These are phyloP conservation scores for Acrossocheilus wenchowensis DNA, from an alignment of 2,797 vertebrate species.

Conservation along the genomic window DNA sequence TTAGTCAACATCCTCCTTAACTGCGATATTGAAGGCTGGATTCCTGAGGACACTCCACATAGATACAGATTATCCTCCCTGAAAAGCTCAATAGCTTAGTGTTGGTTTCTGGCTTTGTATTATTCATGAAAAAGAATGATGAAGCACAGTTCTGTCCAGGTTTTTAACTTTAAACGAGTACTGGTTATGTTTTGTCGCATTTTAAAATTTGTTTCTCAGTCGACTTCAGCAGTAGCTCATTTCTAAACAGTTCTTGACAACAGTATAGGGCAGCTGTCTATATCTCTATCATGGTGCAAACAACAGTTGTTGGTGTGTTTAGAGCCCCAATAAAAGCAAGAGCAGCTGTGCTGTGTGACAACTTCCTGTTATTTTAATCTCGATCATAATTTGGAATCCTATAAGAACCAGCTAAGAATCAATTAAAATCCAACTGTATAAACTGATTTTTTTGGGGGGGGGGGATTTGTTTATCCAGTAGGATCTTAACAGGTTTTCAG, in stretches of 20 bases:
- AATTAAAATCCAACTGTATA: neutral
- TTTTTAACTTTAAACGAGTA: neutral
- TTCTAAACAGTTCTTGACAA: constrained; percentile 22
- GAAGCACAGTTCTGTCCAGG: neutral
- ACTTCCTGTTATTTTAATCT: constrained; percentile 41
- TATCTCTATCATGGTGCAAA: constrained; percentile 48
- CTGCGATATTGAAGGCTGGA: constrained; percentile 21
- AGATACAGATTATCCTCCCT: constrained; percentile 1
- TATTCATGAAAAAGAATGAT: neutral
- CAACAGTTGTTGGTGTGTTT: constrained; percentile 56
- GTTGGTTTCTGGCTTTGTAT: neutral
- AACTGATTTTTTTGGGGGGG: neutral
- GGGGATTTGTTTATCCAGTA: neutral
- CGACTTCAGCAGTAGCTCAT: neutral
- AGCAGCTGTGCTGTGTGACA: constrained; percentile 55
- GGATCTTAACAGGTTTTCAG: neutral
- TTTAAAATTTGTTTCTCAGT: neutral
- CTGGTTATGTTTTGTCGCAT: neutral
- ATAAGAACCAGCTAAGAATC: neutral
- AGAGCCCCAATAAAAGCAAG: constrained; percentile 46
- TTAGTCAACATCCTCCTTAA: constrained; percentile 25
- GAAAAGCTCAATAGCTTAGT: neutral
- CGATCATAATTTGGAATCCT: constrained; percentile 21
- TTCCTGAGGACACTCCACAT: constrained; percentile 17
- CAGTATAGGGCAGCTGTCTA: constrained; percentile 52